Percentiles rank a stretch among this genome's conserved stretches.
Conservation (phyloP, 2,888 invertebrate species). For the Escarpia spicata region DNA sequence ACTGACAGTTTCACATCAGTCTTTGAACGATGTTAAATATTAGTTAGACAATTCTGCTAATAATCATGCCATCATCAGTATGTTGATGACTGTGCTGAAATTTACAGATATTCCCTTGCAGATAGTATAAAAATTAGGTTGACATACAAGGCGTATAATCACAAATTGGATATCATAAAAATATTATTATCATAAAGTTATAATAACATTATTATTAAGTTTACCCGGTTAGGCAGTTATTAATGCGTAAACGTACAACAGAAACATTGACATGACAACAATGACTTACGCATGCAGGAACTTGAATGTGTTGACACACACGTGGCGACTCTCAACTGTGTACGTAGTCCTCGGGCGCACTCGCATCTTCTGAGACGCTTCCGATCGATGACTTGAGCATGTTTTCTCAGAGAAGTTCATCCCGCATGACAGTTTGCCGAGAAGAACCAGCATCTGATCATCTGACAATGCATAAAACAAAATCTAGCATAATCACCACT, state of each 20-base stretch:
- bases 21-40: no score
- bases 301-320: constrained; percentile 14
- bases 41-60: no score
- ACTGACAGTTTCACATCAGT: not conserved
- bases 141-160: no score
- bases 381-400: not conserved
- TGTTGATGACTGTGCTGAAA: no score
- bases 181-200: no score
- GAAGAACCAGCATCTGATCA: not conserved
- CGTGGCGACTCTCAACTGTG: not conserved
- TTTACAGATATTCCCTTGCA: no score
- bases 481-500: not conserved
- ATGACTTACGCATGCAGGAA: not conserved
- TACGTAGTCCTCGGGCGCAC: not conserved
- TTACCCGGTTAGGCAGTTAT: not conserved
- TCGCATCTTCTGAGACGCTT: not conserved
- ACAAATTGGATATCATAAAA: no score
- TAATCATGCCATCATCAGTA: no score
- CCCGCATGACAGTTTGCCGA: not conserved
- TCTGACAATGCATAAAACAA: not conserved
- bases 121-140: no score
- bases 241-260: not conserved
- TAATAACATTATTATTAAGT: no score
- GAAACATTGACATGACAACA: not conserved
- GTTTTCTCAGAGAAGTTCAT: not conserved